phyloP scores from a whole-genome alignment of 2,888 invertebrate genomes.

The Ophion obscuratus region DNA sequence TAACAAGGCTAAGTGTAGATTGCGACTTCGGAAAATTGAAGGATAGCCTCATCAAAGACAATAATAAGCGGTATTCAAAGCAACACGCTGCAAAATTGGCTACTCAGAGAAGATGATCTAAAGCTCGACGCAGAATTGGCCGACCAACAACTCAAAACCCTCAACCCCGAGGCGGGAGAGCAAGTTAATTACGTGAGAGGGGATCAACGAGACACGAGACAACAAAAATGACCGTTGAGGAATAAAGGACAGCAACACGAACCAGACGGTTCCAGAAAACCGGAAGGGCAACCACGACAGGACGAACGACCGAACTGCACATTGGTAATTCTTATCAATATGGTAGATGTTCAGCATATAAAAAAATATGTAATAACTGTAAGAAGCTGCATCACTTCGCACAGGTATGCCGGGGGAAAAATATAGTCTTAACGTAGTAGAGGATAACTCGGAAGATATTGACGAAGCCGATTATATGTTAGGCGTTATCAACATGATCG shows the following conservation, averaged over 20 bases:
- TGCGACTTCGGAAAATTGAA: constrained; percentile 10
- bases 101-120: constrained; percentile 68
- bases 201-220: background rate
- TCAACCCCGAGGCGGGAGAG: constrained; percentile 1
- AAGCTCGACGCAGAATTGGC: constrained; percentile 65
- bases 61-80: constrained; percentile 70
- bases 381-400: constrained; percentile 56
- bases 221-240: background rate
- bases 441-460: background rate
- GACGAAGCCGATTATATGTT: background rate
- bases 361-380: constrained; percentile 51
- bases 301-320: background rate
- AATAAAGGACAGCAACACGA: background rate
- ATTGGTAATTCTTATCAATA: constrained; percentile 43
- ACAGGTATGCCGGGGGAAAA: constrained; percentile 29
- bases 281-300: constrained; percentile 16
- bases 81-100: constrained; percentile 63
- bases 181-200: background rate
- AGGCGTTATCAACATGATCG: background rate
- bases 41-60: constrained; percentile 70
- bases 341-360: constrained; percentile 52
- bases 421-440: constrained; percentile 2
- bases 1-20: too few species aligned
- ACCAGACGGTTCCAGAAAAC: background rate
- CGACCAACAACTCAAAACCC: constrained; percentile 7